Evolutionary conservation across 2,888 invertebrate genomes (phyloP).

Genomic region (Subacronicta megacephala): DNA sequence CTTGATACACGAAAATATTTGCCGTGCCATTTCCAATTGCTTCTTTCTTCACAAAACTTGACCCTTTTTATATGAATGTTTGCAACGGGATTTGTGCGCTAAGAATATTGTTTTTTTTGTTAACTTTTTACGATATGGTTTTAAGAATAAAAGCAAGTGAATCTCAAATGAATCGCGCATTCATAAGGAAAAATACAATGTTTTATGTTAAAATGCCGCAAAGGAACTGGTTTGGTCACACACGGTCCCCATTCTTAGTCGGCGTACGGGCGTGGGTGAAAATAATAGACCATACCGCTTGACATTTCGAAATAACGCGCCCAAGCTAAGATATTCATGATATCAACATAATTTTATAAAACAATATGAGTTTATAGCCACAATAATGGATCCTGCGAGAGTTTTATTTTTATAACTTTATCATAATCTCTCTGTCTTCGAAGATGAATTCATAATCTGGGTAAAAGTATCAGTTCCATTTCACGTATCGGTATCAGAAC

Average conservation of each 20-base stretch:
- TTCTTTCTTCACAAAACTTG: no score
- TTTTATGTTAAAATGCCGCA: constrained; percentile 48
- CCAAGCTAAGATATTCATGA: constrained; percentile 37
- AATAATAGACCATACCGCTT: constrained; percentile 77
- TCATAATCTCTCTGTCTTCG: neutral
- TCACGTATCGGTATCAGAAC: constrained; percentile 1
- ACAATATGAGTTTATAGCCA: constrained; percentile 24
- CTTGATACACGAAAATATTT: no score
- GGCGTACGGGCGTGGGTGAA: constrained; percentile 80
- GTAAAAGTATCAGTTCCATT: neutral
- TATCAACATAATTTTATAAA: constrained; percentile 47
- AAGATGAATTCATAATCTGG: constrained; percentile 1
- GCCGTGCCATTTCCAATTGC: no score
- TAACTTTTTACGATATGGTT: neutral
- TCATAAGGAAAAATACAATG: constrained; percentile 53
- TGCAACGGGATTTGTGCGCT: no score
- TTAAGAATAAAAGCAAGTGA: neutral
- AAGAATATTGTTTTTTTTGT: no score
- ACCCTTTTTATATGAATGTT: no score
- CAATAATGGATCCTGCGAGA: constrained; percentile 13
- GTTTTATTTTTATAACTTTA: constrained; percentile 4
- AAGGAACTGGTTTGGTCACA: constrained; percentile 54
- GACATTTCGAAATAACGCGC: constrained; percentile 80
- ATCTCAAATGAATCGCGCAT: constrained; percentile 31
- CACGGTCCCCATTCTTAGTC: constrained; percentile 65